Evolutionary conservation across 2,113 vertebrate species (phyloP), one percentile per base, ranked within the genome.

Genomic region (Pangasianodon gigas): DNA sequence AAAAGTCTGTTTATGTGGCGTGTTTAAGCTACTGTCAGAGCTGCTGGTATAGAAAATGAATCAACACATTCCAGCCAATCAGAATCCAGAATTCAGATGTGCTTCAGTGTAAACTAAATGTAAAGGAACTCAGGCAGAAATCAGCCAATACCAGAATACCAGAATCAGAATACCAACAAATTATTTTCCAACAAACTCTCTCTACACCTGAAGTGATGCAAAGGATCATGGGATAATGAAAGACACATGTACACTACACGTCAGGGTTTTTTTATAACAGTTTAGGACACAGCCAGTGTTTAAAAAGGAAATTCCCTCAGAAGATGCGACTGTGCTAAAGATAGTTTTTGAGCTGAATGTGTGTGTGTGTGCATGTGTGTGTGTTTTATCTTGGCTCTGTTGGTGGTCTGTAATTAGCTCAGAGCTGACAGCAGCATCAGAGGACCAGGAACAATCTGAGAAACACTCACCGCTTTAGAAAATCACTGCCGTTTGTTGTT

Each of bases 391-490:
- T 21, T 5, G 32, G 65, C 87, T 56, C 84, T 19, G 80, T 82
- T 75, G 79, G 84, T 69, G 87, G 60, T 90, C 21, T 86, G 37
- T 90, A 92, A 92, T 92, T 92, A 89, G 89, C 44, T 48, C 51
- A 41, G 84, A 48, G 84, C 37, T 89, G 87, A 89, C 89, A 83
- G 21, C 14, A 18, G 90, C 77, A 37, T 85, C 41, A 32, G 41
- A 79, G 56, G 58, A 81, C 16, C 37, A 88, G 85, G 69, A 58
- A 60, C 46, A 51, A 44, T 69, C 46, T 82, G 41, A 58, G 60
- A 51, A 52, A 41, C 41, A 2, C 41, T 44, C 16, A 58, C 4
- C 5, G 56, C 77, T 67, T 51, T 62, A 52, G 29, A 79, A 88
- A 37, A 65, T 69, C 87, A 54, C 87, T 16, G 60, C 29, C 44